These are phyloP conservation scores for Neomorphus geoffroyi DNA, from an alignment of 2,797 vertebrate species.

Conservation along the genomic window DNA sequence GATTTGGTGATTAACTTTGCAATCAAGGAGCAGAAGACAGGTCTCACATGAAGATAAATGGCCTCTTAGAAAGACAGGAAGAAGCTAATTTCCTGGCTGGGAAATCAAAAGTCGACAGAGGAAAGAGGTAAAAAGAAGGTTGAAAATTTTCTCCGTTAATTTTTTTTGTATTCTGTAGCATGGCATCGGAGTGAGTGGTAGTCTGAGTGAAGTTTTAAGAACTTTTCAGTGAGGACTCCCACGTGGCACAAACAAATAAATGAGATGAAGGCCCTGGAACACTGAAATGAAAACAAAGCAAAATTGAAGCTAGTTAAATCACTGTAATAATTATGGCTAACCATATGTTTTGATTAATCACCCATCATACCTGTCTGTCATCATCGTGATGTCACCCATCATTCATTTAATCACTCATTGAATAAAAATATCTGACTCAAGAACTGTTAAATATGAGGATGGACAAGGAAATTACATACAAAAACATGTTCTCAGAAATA, in stretches of 20 bases:
- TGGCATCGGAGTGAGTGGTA: neutral
- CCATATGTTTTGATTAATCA: neutral
- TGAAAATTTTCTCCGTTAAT: neutral
- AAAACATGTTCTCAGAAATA: neutral
- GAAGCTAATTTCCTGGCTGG: neutral
- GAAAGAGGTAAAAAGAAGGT: neutral
- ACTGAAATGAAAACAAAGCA: neutral
- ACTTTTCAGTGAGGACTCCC: neutral
- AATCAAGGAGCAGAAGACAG: neutral
- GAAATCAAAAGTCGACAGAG: neutral
- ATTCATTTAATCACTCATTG: neutral
- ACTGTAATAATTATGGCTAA: neutral
- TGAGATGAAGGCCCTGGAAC: neutral
- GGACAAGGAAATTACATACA: neutral
- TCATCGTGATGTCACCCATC: too few species aligned
- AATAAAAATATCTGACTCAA: neutral
- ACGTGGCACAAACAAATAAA: too few species aligned
- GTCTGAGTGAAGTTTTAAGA: neutral
- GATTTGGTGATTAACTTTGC: neutral
- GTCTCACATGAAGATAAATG: neutral
- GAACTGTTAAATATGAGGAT: neutral
- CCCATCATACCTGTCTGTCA: neutral
- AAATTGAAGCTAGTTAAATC: neutral
- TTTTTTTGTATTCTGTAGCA: neutral
- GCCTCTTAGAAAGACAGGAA: neutral